phyloP scores from a whole-genome alignment of 2,888 invertebrate species.

The Andrena hattorfiana region DNA sequence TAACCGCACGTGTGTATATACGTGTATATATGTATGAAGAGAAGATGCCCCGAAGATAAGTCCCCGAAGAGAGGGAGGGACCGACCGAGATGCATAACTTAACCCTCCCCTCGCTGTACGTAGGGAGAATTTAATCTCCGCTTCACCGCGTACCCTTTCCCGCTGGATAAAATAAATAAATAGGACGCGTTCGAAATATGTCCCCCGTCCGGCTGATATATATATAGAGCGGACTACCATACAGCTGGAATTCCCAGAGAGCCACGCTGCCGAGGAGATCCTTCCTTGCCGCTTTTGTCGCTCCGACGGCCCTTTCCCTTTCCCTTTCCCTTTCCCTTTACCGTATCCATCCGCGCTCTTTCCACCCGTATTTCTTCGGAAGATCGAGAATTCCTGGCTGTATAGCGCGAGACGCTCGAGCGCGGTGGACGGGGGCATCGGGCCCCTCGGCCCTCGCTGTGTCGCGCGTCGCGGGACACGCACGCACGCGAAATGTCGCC shows the following conservation, averaged over 20 bases:
- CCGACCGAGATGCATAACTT: constrained; percentile 82
- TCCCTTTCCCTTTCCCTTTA: background rate
- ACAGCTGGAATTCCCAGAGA: constrained; percentile 67
- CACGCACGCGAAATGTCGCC: constrained; percentile 1
- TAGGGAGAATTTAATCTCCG: constrained; percentile 79
- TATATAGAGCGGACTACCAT: constrained; percentile 76
- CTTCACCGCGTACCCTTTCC: constrained; percentile 53
- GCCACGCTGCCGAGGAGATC: constrained; percentile 34
- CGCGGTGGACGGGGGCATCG: constrained; percentile 13
- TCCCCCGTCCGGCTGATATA: constrained; percentile 79
- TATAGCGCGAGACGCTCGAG: constrained; percentile 41
- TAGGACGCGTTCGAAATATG: constrained; percentile 79
- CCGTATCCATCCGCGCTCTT: background rate
- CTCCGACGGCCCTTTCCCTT: constrained; percentile 34
- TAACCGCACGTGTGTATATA: constrained; percentile 46
- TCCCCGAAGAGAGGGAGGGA: constrained; percentile 72
- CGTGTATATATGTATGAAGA: constrained; percentile 46
- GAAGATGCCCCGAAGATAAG: constrained; percentile 81
- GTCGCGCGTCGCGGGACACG: constrained; percentile 13
- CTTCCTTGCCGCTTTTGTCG: constrained; percentile 61
- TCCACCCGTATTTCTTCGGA: constrained; percentile 49
- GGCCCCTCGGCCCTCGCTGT: background rate
- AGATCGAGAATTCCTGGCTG: constrained; percentile 68
- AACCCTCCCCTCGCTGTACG: constrained; percentile 70
- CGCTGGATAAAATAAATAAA: constrained; percentile 79